Percentiles rank a stretch among this genome's conserved stretches.
Evolutionary conservation across 2,888 invertebrate genomes (phyloP).

Genomic region (Crossocerus cetratus): DNA sequence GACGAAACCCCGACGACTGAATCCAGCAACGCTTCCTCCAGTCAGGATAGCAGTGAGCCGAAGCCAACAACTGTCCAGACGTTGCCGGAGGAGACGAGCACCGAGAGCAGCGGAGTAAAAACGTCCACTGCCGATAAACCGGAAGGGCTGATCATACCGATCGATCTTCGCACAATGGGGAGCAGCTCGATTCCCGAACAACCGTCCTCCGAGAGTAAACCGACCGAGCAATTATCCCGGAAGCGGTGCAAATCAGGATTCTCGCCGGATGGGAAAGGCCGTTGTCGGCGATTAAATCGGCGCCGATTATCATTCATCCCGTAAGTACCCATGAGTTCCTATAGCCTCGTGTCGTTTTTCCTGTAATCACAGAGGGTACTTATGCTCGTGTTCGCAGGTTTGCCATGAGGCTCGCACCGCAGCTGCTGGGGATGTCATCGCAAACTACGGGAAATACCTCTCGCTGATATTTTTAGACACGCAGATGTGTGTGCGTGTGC

Average conservation of each 20-base stretch:
- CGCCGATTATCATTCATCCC: slow-evolving; percentile 66
- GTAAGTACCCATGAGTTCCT: slow-evolving; percentile 56
- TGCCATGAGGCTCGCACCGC: slow-evolving; percentile 53
- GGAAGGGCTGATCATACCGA: background rate
- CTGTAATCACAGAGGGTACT: background rate
- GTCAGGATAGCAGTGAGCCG: background rate
- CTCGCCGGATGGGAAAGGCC: slow-evolving; percentile 68
- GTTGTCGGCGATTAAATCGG: slow-evolving; percentile 68
- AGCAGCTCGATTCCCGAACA: background rate
- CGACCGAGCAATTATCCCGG: slow-evolving; percentile 19
- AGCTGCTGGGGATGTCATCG: slow-evolving; percentile 25
- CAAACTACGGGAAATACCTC: background rate
- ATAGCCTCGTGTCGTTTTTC: background rate
- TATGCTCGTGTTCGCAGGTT: slow-evolving; percentile 40
- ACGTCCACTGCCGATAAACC: slow-evolving; percentile 20
- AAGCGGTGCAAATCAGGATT: slow-evolving; percentile 68
- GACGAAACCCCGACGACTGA: background rate
- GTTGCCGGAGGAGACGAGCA: background rate
- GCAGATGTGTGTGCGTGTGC: background rate
- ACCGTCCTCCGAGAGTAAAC: background rate
- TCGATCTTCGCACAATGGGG: background rate
- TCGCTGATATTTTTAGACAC: background rate
- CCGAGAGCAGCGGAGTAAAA: background rate
- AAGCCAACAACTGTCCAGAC: background rate
- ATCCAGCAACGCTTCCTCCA: too few species aligned